Evolutionary conservation across 2,113 vertebrate species (phyloP).

Genomic region (Callipepla squamata): DNA sequence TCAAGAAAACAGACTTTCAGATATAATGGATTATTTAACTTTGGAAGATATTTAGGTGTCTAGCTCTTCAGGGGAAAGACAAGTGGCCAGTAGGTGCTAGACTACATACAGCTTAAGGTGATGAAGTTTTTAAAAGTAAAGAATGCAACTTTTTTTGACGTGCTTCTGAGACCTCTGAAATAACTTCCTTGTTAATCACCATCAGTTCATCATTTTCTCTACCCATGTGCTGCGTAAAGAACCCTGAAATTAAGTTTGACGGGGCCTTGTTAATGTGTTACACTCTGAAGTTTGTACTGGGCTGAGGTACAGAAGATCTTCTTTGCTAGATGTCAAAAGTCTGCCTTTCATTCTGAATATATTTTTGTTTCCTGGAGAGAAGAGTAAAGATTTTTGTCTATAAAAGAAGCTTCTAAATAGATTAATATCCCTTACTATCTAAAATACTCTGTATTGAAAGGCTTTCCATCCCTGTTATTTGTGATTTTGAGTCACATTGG

Average conservation of each 20-base stretch:
- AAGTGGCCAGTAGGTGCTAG: background rate
- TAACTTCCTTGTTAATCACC: background rate
- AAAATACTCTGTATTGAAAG: background rate
- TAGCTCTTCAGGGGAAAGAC: background rate
- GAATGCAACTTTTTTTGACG: background rate
- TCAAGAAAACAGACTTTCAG: background rate
- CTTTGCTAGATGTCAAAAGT: background rate
- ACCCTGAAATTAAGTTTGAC: background rate
- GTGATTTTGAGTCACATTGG: background rate
- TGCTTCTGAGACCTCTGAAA: background rate
- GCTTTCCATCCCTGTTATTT: background rate
- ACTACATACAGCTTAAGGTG: background rate
- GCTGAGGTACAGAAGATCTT: background rate
- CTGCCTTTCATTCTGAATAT: background rate
- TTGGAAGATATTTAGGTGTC: background rate
- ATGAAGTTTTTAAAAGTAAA: background rate
- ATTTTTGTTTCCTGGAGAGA: background rate
- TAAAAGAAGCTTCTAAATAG: background rate
- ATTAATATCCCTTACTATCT: background rate
- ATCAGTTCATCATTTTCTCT: slow-evolving; percentile 15
- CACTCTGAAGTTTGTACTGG: background rate
- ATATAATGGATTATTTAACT: background rate
- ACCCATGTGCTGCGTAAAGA: background rate
- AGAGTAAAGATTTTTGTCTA: background rate
- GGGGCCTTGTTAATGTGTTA: background rate